Conservation (phyloP, 64 coral and sea anemone genomes). For the Montipora cactus region DNA sequence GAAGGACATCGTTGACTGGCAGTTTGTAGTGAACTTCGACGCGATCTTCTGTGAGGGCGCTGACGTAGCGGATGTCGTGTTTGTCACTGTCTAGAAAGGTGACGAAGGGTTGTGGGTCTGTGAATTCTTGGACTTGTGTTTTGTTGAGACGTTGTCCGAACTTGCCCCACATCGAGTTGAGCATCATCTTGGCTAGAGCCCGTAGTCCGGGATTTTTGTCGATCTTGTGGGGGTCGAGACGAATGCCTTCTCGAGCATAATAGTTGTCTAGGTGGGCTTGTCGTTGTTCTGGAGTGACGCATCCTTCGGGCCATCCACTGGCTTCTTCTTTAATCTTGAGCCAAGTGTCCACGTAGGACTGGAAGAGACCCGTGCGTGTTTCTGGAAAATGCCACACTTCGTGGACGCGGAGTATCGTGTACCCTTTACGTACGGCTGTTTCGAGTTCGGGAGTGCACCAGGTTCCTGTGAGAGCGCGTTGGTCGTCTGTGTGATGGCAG, state of each 20-base stretch:
- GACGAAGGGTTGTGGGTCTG: neutral
- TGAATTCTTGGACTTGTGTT: neutral
- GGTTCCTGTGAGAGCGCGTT: neutral
- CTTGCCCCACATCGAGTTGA: conserved; percentile 44
- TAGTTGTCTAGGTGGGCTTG: neutral
- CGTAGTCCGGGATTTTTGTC: neutral
- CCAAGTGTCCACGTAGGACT: neutral
- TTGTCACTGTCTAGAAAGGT: neutral
- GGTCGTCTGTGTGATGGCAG: neutral
- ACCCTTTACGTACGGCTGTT: neutral
- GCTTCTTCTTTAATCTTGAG: neutral
- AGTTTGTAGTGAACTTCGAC: neutral
- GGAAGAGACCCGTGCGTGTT: neutral
- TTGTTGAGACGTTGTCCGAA: conserved; percentile 4
- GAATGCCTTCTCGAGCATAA: neutral
- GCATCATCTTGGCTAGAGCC: neutral
- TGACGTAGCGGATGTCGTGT: neutral
- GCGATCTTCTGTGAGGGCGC: neutral
- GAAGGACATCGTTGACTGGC: neutral
- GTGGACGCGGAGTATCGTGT: neutral
- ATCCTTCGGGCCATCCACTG: neutral
- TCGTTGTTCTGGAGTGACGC: neutral
- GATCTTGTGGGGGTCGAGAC: neutral
- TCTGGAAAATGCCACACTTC: conserved; percentile 23
- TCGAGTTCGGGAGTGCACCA: neutral